phyloP scores from a whole-genome alignment of 2,797 vertebrate species.

The Discoglossus pictus region DNA sequence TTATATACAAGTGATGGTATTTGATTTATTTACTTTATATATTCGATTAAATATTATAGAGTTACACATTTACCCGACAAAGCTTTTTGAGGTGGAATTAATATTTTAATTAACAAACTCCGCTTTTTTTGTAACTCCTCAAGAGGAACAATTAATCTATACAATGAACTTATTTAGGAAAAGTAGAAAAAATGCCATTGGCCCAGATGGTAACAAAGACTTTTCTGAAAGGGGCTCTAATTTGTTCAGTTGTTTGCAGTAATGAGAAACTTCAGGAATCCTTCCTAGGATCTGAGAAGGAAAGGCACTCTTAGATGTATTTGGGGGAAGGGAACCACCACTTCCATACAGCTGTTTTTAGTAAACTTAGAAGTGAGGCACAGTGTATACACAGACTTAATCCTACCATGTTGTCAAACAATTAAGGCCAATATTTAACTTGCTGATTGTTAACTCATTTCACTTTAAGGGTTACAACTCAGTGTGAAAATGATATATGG shows the following conservation, averaged over 20 bases:
- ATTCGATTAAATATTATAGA: no score
- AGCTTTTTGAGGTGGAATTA: conserved; percentile 6
- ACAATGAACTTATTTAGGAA: conserved; percentile 21
- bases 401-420: no score
- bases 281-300: not conserved
- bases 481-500: no score
- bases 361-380: no score
- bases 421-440: no score
- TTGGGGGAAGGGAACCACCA: conserved; percentile 17
- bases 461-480: no score
- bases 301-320: conserved; percentile 15
- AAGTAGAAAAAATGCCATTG: conserved; percentile 16
- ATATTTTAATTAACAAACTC: conserved; percentile 3
- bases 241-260: conserved; percentile 31
- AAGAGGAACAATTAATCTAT: conserved; percentile 43
- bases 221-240: conserved; percentile 23
- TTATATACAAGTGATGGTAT: no score
- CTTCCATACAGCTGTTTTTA: not conserved
- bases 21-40: no score
- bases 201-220: conserved; percentile 37
- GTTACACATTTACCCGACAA: conserved; percentile 1
- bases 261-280: conserved; percentile 35
- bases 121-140: conserved; percentile 24
- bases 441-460: no score
- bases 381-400: no score